phyloP scores from a whole-genome alignment of 2,113 vertebrate genomes.

The Tragelaphus scriptus region DNA sequence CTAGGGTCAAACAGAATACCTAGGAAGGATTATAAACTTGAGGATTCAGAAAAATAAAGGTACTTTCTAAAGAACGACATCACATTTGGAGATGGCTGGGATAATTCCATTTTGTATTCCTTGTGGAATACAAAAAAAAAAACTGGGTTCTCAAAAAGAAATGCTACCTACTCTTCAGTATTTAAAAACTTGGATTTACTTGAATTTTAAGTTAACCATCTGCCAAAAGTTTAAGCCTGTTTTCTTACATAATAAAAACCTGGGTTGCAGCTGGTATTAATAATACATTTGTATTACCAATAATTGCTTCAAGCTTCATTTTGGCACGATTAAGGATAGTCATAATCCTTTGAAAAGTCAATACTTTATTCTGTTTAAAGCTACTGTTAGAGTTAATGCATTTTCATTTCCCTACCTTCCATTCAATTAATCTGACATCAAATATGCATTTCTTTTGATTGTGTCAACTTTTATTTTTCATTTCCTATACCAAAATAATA shows the following conservation, averaged over 20 bases:
- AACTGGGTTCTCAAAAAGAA: not conserved
- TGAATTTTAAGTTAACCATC: constrained; percentile 12
- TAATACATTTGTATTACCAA: constrained; percentile 42
- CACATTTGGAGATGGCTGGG: not conserved
- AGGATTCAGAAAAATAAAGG: not conserved
- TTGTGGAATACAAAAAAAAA: not conserved
- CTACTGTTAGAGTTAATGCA: constrained; percentile 16
- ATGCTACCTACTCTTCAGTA: not conserved
- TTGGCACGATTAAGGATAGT: constrained; percentile 46
- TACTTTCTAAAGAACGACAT: not conserved
- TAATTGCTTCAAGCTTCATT: constrained; percentile 54
- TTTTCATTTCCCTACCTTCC: constrained; percentile 22
- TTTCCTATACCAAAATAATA: not conserved
- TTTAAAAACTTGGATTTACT: constrained; percentile 23
- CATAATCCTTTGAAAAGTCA: constrained; percentile 53
- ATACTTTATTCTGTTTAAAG: constrained; percentile 60
- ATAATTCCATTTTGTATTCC: not conserved
- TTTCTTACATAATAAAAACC: constrained; percentile 57
- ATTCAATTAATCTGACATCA: constrained; percentile 43
- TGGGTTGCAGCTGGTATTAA: constrained; percentile 43
- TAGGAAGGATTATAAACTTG: not conserved
- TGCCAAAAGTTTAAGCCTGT: constrained; percentile 47
- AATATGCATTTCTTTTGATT: constrained; percentile 39
- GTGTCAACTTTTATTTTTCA: constrained; percentile 11
- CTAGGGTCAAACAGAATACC: not conserved